A percentile compares a stretch with the other conserved stretches of the same genome.
Evolutionary conservation across 2,113 vertebrate species (phyloP).

Genomic region (Vulpes vulpes): DNA sequence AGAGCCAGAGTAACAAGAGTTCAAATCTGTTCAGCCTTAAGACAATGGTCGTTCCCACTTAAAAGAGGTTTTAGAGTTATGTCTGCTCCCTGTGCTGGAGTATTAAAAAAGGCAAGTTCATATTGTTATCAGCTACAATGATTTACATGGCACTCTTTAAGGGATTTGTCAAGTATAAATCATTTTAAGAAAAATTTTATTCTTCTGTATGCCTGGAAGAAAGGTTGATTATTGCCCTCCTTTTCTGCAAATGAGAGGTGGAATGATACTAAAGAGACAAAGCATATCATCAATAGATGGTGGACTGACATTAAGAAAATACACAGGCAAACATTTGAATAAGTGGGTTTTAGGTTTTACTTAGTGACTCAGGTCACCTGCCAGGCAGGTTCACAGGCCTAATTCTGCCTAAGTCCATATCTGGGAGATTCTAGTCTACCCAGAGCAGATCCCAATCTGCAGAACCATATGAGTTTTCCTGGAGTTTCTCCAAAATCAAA

Average conservation of each 20-base stretch:
- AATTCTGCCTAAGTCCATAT: neutral
- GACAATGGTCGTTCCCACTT: slow-evolving; percentile 46
- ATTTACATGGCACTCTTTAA: slow-evolving; percentile 16
- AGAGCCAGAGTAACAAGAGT: slow-evolving; percentile 62
- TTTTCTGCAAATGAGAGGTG: slow-evolving; percentile 42
- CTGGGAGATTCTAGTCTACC: neutral
- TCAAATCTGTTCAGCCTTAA: slow-evolving; percentile 65
- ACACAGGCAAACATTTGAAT: neutral
- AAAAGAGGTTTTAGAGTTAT: slow-evolving; percentile 45
- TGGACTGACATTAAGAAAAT: slow-evolving; percentile 37
- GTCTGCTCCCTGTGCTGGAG: neutral
- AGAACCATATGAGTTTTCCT: slow-evolving; percentile 3
- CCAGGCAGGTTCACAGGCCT: neutral
- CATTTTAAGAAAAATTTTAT: slow-evolving; percentile 39
- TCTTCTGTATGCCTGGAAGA: neutral
- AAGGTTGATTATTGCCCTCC: slow-evolving; percentile 37
- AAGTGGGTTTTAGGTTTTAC: slow-evolving; percentile 19
- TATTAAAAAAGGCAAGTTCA: neutral
- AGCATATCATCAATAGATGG: neutral
- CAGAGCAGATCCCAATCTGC: slow-evolving; percentile 4
- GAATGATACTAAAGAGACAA: slow-evolving; percentile 35
- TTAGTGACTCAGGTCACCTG: neutral
- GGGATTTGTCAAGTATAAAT: slow-evolving; percentile 48
- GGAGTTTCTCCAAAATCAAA: slow-evolving; percentile 58
- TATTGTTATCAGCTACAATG: slow-evolving; percentile 43